Conservation (phyloP, 2,797 vertebrate species). For the Anableps anableps region DNA sequence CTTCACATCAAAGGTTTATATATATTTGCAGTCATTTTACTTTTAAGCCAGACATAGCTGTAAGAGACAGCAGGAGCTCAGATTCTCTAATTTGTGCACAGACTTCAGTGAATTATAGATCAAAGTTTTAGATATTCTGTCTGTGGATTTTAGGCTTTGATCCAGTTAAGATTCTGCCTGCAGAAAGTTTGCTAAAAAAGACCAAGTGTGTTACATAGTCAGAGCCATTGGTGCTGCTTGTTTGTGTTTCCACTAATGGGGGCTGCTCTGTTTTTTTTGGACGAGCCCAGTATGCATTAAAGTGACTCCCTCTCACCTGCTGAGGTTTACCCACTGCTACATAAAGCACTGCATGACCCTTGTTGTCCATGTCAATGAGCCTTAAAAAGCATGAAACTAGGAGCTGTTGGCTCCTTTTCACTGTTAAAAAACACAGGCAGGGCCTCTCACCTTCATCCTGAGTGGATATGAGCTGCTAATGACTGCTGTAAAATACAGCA, state of each 20-base stretch:
- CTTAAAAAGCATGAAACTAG: constrained; percentile 76
- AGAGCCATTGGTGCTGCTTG: constrained; percentile 50
- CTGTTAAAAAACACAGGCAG: constrained; percentile 67
- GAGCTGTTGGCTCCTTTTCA: constrained; percentile 66
- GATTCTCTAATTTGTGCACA: neutral
- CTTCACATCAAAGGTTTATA: neutral
- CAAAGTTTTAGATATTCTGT: neutral
- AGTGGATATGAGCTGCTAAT: constrained; percentile 79
- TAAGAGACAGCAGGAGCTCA: neutral
- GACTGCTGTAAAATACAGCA: constrained; percentile 72
- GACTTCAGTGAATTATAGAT: neutral
- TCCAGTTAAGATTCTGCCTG: neutral
- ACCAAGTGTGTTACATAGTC: constrained; percentile 6
- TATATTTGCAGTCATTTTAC: neutral
- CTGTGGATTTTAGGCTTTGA: neutral
- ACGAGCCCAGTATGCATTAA: constrained; percentile 72
- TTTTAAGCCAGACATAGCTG: neutral
- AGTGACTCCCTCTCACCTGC: constrained; percentile 70
- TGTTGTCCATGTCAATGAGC: constrained; percentile 73
- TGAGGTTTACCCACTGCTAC: constrained; percentile 72
- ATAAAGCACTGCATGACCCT: constrained; percentile 63
- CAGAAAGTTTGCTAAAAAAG: neutral
- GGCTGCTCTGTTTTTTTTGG: constrained; percentile 52
- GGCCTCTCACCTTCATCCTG: constrained; percentile 58
- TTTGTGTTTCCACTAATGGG: constrained; percentile 80